Evolutionary conservation across 2,888 invertebrate genomes (phyloP), one percentile per base, ranked within the genome.

Genomic region (Apamea sordens): DNA sequence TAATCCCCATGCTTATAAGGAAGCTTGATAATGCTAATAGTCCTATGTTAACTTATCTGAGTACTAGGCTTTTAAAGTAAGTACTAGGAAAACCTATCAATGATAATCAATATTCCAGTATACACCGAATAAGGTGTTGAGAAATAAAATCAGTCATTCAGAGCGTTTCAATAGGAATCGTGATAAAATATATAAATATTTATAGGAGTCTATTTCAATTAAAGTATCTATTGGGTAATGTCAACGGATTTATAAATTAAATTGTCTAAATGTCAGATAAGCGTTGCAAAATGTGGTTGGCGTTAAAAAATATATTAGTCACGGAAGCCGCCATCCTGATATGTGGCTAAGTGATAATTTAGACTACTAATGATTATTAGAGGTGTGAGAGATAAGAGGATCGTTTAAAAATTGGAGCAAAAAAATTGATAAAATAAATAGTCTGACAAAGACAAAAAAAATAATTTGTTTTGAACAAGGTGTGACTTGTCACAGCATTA

Each of bases 11-110:
- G 77, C 92, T 88, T 92, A 91, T 91, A 93, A 90, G 92, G 93
- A 86, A 91, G 87, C 85, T 80, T 88, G 90, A 91, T 91, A 92
- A 88, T 86, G 85, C 86, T 91, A 91, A 92, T 91, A 89, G 85
- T 83, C n/a, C 2, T 71, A 71, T 88, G 88, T 88, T 86, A 85
- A 87, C 79, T 87, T 89, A 89, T 90, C 90, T 88, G 44, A 75
- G 79, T 85, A 88, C 84, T 63, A 83, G 64, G 84, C 81, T 82
- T 82, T 89, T 83, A 88, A 83, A 88, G 77, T 85, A 83, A 76
- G 67, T 81, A 85, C 83, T 73, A 67, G 59, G 47, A 50, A 82
- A 82, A 83, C 83, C 76, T 88, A 89, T 87, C 84, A 79, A 61
- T 56, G 76, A 81, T 81, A 86, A 89, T 86, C 86, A 89, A 85